phyloP scores from a whole-genome alignment of 2,797 vertebrate genomes.

The Vireo griseus region DNA sequence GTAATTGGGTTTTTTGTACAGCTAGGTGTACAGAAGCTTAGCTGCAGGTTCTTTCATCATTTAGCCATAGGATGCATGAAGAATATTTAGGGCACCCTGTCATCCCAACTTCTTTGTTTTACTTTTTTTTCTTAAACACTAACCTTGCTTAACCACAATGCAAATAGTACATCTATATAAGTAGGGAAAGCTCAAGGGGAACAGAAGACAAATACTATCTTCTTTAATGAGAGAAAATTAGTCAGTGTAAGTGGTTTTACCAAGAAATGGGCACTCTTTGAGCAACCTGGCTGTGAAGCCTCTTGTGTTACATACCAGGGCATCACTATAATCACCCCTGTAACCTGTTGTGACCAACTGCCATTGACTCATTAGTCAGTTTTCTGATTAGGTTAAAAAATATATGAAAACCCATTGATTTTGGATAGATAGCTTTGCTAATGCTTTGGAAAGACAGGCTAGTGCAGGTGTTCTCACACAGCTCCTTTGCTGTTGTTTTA shows the following conservation, averaged over 20 bases:
- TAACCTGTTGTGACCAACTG: background rate
- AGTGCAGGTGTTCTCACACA: background rate
- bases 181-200: background rate
- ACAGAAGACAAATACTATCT: background rate
- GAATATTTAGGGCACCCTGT: background rate
- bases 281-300: background rate
- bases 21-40: background rate
- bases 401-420: background rate
- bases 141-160: background rate
- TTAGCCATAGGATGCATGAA: background rate
- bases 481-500: background rate
- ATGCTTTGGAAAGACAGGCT: background rate
- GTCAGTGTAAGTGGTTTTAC: background rate
- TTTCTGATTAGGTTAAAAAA: background rate
- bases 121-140: background rate
- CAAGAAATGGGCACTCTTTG: background rate
- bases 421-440: background rate
- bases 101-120: background rate
- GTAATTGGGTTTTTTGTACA: background rate
- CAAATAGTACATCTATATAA: background rate
- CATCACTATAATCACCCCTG: background rate
- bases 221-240: background rate
- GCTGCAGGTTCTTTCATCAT: background rate
- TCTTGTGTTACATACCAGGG: background rate
- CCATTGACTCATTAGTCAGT: background rate